Percentiles rank a stretch among this genome's conserved stretches.
phyloP scores from a whole-genome alignment of 2,888 invertebrate genomes.

The Cataglyphis livida region DNA sequence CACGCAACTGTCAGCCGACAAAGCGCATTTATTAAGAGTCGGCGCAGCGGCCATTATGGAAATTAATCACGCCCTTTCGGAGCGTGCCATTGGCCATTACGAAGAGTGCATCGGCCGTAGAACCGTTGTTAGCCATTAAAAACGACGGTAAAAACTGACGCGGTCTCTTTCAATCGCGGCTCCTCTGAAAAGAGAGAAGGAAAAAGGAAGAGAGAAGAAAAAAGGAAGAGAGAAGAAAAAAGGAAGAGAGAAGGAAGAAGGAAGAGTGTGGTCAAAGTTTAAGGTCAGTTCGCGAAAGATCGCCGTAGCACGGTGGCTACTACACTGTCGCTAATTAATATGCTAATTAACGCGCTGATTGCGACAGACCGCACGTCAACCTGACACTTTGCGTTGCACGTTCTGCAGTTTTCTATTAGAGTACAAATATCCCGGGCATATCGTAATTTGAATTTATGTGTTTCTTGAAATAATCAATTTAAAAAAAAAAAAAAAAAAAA shows the following conservation, averaged over 20 bases:
- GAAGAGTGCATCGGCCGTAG: conserved; percentile 42
- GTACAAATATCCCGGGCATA: background rate
- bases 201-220: no score
- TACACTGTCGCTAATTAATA: conserved; percentile 71
- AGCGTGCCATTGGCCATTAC: conserved; percentile 68
- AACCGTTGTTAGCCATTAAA: conserved; percentile 59
- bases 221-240: background rate
- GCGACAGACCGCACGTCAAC: conserved; percentile 43
- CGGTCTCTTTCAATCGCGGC: conserved; percentile 58
- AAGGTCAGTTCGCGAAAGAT: conserved; percentile 62
- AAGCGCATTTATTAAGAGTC: conserved; percentile 50
- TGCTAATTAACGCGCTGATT: conserved; percentile 76
- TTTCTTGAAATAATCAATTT: conserved; percentile 6
- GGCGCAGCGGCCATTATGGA: conserved; percentile 69
- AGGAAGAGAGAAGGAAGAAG: background rate
- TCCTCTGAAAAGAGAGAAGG: background rate
- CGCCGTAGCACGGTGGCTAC: conserved; percentile 36
- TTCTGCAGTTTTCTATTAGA: background rate
- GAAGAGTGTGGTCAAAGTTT: conserved; percentile 32
- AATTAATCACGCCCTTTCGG: conserved; percentile 75
- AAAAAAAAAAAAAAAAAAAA: background rate
- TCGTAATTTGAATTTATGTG: background rate
- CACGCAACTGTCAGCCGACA: conserved; percentile 18
- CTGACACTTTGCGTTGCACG: background rate
- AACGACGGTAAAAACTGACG: conserved; percentile 60